Evolutionary conservation across 1,140 invertebrate species (phyloP).

Genomic region (Dysdera silvatica): DNA sequence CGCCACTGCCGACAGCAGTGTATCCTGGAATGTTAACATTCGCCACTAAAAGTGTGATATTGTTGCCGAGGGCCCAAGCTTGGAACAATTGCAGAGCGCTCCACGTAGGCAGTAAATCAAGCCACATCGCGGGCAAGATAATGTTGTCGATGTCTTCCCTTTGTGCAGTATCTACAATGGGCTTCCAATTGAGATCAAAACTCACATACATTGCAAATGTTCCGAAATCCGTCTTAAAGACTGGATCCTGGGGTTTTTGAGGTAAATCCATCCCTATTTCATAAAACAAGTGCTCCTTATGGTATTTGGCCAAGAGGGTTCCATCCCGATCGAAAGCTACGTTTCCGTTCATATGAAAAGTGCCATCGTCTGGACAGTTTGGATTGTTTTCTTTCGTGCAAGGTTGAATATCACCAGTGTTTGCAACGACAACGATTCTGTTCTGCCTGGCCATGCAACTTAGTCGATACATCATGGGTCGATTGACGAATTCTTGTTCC

Average conservation of each 20-base stretch:
- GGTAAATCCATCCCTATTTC: slow-evolving; percentile 51
- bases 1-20: slow-evolving; percentile 24
- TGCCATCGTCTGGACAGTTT: slow-evolving; percentile 40
- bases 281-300: slow-evolving; percentile 64
- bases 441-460: slow-evolving; percentile 52
- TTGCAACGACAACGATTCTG: slow-evolving; percentile 58
- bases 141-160: slow-evolving; percentile 56
- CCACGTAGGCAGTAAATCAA: slow-evolving; percentile 57
- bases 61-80: slow-evolving; percentile 49
- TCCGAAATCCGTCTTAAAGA: slow-evolving; percentile 50
- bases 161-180: slow-evolving; percentile 44
- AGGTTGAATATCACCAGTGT: slow-evolving; percentile 45
- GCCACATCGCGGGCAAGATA: slow-evolving; percentile 63
- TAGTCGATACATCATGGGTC: slow-evolving; percentile 39
- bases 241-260: slow-evolving; percentile 45
- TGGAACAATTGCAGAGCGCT: slow-evolving; percentile 48
- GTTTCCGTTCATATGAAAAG: slow-evolving; percentile 61
- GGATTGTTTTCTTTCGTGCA: neutral
- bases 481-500: neutral
- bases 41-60: slow-evolving; percentile 53
- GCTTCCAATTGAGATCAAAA: slow-evolving; percentile 54
- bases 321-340: slow-evolving; percentile 62
- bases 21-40: slow-evolving; percentile 47
- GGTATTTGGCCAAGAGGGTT: slow-evolving; percentile 54
- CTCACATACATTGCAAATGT: slow-evolving; percentile 66